Evolutionary conservation across 2,888 invertebrate genomes (phyloP).

Genomic region (Stenotaenia linearis): DNA sequence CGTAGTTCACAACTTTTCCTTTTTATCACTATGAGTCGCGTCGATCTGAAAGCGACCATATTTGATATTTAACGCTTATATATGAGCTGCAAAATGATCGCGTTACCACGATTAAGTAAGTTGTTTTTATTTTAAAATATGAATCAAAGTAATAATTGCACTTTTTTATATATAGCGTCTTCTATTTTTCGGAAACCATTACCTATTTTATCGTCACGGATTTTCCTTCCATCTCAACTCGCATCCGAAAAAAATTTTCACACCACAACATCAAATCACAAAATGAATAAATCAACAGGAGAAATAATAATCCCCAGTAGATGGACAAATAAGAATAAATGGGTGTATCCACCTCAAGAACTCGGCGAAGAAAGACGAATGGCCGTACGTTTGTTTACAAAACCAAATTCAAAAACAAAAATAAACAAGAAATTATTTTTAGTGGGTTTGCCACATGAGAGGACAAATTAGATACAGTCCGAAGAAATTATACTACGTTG

Average conservation of each 20-base stretch:
- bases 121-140: no score
- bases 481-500: slow-evolving; percentile 89
- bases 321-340: slow-evolving; percentile 65
- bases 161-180: no score
- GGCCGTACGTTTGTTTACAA: slow-evolving; percentile 60
- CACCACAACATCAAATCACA: neutral
- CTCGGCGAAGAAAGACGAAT: slow-evolving; percentile 68
- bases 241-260: neutral
- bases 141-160: no score
- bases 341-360: slow-evolving; percentile 70
- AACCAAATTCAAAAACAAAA: neutral
- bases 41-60: no score
- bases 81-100: no score
- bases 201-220: neutral
- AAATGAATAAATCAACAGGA: neutral
- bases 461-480: slow-evolving; percentile 82
- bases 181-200: no score
- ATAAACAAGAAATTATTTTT: slow-evolving; percentile 21
- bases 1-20: no score
- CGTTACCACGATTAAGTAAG: no score
- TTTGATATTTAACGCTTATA: no score
- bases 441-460: slow-evolving; percentile 84
- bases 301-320: slow-evolving; percentile 48
- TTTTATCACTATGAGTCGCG: no score
- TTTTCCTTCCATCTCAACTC: neutral